Evolutionary conservation across 1,140 invertebrate species (phyloP), one percentile per base, ranked within the genome.

Genomic region (Ylistrum balloti): DNA sequence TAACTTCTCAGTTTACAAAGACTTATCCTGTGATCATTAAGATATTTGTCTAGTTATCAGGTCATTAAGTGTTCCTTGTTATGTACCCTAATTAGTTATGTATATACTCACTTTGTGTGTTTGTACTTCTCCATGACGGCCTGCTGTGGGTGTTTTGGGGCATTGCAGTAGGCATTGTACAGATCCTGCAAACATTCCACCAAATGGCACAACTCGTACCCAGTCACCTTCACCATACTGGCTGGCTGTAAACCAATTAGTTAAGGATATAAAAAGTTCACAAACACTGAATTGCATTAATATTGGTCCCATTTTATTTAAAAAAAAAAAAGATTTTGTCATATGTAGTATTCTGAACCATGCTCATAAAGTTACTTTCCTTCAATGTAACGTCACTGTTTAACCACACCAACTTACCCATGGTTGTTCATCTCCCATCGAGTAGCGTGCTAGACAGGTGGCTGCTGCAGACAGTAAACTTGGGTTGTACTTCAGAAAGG

Each of bases 81-180:
- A n/a, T n/a, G n/a, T n/a, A n/a, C n/a, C n/a, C n/a, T n/a, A n/a
- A n/a, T n/a, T n/a, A n/a, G n/a, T n/a, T 38, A 38, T 5, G 5
- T 38, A 74, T 48, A 33, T 89, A 96, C 96, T 96, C 95, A 97
- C 98, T 98, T 98, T 95, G 97, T 97, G 91, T 96, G 97, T 96
- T 97, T 98, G 96, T 98, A 98, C 96, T 98, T 98, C 93, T 98
- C 98, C 87, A 97, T 97, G 90, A 99, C 98, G 5, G 98, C 98
- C 94, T 98, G 98, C 94, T 99, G 98, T 74, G 97, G 97, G 86
- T 97, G 96, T 41, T 96, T 97, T 17, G 96, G 94, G 3, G 98
- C 97, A 92, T 97, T 97, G 15, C 95, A 95, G 95, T 98, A 98
- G 5, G 98, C 97, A 91, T 97, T 97, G 87, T 97, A 97, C 85